Conservation (phyloP, 2,888 invertebrate species). For the Cheilosia variabilis region DNA sequence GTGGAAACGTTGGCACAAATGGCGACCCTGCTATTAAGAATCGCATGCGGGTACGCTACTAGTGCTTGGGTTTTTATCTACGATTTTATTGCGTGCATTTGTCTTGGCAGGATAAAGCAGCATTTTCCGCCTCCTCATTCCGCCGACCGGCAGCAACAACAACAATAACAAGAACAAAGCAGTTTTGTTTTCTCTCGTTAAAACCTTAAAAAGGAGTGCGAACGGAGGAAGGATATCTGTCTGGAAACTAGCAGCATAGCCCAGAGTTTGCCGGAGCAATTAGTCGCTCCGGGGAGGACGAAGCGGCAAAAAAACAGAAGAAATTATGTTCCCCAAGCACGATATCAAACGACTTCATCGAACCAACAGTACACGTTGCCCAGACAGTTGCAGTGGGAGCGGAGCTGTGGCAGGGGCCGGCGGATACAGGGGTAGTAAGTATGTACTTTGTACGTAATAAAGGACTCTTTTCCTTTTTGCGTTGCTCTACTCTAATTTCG, state of each 20-base stretch:
- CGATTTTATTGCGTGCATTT: constrained; percentile 71
- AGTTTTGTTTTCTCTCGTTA: constrained; percentile 5
- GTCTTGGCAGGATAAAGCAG: constrained; percentile 67
- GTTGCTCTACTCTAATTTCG: constrained; percentile 54
- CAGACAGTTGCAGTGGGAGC: constrained; percentile 16
- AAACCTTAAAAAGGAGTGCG: constrained; percentile 32
- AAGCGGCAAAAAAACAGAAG: background rate
- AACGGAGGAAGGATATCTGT: constrained; percentile 66
- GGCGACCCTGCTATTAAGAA: constrained; percentile 40
- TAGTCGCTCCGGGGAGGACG: constrained; percentile 61
- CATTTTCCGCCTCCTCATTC: constrained; percentile 5
- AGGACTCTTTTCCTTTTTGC: constrained; percentile 56
- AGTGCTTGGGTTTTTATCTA: constrained; percentile 64
- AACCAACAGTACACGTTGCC: constrained; percentile 54
- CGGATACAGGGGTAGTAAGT: constrained; percentile 46
- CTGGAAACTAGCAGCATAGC: constrained; percentile 46
- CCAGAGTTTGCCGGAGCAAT: constrained; percentile 60
- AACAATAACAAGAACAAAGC: background rate
- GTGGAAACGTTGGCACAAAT: constrained; percentile 14
- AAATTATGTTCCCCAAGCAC: constrained; percentile 66
- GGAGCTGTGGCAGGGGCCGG: background rate
- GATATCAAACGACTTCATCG: constrained; percentile 65
- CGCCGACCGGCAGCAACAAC: background rate
- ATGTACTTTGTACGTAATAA: constrained; percentile 71
- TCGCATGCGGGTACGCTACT: constrained; percentile 61